Percentiles rank a stretch among this genome's conserved stretches.
Evolutionary conservation across 2,888 invertebrate species (phyloP).

Genomic region (Emesis castigata): DNA sequence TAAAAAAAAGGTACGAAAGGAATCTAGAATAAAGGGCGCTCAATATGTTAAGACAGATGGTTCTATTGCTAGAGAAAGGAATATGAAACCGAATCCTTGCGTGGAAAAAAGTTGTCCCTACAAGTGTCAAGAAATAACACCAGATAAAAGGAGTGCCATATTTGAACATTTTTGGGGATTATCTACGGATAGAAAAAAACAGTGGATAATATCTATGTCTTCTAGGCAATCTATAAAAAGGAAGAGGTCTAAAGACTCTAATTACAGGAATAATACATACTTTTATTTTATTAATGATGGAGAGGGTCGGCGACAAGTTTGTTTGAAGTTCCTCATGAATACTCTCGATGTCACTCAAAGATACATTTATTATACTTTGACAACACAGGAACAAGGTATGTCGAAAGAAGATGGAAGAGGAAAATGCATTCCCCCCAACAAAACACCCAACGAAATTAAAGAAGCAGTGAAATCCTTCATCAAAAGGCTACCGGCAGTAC

Average conservation of each 20-base stretch:
- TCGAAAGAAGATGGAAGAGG: slow-evolving; percentile 51
- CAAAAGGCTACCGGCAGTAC: slow-evolving; percentile 45
- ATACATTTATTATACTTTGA: too few species aligned
- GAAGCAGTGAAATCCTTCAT: slow-evolving; percentile 43
- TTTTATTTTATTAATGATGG: too few species aligned
- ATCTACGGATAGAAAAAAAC: slow-evolving; percentile 14
- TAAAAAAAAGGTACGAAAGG: slow-evolving; percentile 23
- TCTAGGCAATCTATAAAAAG: slow-evolving; percentile 11
- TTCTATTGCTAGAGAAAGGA: slow-evolving; percentile 3
- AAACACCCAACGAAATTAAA: slow-evolving; percentile 22
- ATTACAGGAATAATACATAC: background rate
- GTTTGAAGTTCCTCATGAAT: too few species aligned
- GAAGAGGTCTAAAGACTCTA: background rate
- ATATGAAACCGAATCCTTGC: slow-evolving; percentile 37
- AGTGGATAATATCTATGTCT: slow-evolving; percentile 36
- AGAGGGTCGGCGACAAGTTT: too few species aligned
- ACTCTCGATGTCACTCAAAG: too few species aligned
- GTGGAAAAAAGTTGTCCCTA: too few species aligned
- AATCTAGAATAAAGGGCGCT: background rate
- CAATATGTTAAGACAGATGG: slow-evolving; percentile 5
- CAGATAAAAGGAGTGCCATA: slow-evolving; percentile 32
- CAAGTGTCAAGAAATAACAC: background rate
- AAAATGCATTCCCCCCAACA: slow-evolving; percentile 46
- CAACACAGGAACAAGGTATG: slow-evolving; percentile 6
- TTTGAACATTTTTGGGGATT: slow-evolving; percentile 44